These are phyloP conservation scores for Basileuterus tristriatus DNA, from an alignment of 2,797 vertebrate genomes.

Conservation along the genomic window DNA sequence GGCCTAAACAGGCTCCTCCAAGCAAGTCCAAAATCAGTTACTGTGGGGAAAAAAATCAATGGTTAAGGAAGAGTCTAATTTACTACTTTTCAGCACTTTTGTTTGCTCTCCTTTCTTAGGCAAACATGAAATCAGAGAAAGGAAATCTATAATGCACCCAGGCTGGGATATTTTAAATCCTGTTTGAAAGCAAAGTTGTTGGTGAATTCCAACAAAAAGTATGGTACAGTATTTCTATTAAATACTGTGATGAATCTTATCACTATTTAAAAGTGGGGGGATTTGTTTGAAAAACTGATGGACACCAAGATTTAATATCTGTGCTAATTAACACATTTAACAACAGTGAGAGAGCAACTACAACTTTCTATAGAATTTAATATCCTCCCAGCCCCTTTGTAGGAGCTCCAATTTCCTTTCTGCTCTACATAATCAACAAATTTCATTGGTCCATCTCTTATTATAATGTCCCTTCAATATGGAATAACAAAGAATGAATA, in stretches of 20 bases:
- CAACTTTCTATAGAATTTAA: background rate
- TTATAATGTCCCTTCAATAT: background rate
- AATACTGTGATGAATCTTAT: conserved; percentile 24
- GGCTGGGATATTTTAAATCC: background rate
- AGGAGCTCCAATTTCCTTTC: background rate
- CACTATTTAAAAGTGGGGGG: conserved; percentile 9
- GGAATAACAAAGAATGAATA: background rate
- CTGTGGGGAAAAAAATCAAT: background rate
- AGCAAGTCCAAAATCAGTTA: background rate
- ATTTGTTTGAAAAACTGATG: background rate
- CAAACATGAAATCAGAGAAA: background rate
- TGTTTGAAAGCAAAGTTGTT: conserved; percentile 16
- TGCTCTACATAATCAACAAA: background rate
- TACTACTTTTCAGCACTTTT: background rate
- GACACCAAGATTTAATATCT: conserved; percentile 41
- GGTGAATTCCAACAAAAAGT: conserved; percentile 22
- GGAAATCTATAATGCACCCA: background rate
- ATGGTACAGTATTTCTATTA: background rate
- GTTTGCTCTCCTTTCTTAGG: background rate
- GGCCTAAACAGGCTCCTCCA: background rate
- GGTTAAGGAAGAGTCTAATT: background rate
- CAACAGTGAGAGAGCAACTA: background rate
- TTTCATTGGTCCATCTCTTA: background rate
- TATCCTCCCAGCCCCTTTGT: background rate
- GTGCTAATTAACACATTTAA: conserved; percentile 34